Evolutionary conservation across 2,888 invertebrate genomes (phyloP).

Genomic region (Neoaliturus tenellus): DNA sequence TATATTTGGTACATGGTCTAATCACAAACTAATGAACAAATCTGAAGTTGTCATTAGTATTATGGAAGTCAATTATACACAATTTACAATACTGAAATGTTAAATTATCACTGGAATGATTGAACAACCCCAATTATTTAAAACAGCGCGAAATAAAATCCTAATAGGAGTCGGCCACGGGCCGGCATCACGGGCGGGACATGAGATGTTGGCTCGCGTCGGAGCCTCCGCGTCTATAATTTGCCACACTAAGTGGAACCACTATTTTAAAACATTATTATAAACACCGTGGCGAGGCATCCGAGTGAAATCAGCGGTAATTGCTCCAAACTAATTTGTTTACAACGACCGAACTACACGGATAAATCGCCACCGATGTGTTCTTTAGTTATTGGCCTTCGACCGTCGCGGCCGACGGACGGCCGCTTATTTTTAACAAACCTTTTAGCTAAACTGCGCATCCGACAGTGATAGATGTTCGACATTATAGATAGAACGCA

Average conservation of each 20-base stretch:
- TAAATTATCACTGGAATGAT: no score
- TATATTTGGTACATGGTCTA: no score
- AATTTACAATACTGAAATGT: no score
- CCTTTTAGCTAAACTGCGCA: not conserved
- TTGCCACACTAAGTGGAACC: constrained; percentile 36
- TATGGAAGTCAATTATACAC: no score
- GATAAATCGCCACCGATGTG: not conserved
- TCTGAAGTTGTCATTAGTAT: no score
- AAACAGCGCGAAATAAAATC: no score
- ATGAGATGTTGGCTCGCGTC: not conserved
- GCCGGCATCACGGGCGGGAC: no score
- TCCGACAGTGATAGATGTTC: not conserved
- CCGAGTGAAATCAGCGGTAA: constrained; percentile 14
- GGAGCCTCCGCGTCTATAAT: not conserved
- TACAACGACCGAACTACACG: not conserved
- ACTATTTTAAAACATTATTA: constrained; percentile 27
- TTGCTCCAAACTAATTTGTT: constrained; percentile 30
- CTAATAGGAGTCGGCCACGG: no score
- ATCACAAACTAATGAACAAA: no score
- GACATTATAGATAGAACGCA: no score
- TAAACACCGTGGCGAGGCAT: not conserved
- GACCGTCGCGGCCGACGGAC: not conserved
- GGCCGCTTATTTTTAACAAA: constrained; percentile 15
- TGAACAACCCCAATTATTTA: no score
- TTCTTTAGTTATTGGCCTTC: constrained; percentile 30